phyloP scores from a whole-genome alignment of 1,140 invertebrate species.

The Mercenaria mercenaria region DNA sequence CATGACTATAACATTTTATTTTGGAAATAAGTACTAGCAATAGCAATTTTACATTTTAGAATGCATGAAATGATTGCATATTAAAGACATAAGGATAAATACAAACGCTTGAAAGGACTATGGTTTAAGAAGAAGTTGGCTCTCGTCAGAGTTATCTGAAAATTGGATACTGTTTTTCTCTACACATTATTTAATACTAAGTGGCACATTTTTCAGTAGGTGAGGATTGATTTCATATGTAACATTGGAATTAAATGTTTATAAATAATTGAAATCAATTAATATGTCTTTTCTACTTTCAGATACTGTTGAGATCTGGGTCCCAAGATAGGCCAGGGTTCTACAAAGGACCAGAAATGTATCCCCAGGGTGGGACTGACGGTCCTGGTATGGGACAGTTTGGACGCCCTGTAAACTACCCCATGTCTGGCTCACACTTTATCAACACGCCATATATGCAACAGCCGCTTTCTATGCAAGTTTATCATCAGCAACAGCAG shows the following conservation, averaged over 20 bases:
- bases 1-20: neutral
- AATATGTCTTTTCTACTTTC: conserved; percentile 43
- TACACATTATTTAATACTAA: too few relatives aligned
- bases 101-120: too few relatives aligned
- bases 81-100: too few relatives aligned
- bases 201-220: too few relatives aligned
- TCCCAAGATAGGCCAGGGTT: conserved; percentile 32
- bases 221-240: too few relatives aligned
- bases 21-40: neutral
- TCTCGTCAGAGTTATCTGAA: too few relatives aligned
- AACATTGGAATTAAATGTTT: too few relatives aligned
- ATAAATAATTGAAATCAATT: too few relatives aligned
- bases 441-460: conserved; percentile 62
- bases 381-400: conserved; percentile 47
- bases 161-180: too few relatives aligned
- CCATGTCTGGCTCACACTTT: conserved; percentile 47
- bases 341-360: conserved; percentile 24
- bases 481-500: conserved; percentile 65
- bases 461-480: conserved; percentile 55
- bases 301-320: conserved; percentile 51
- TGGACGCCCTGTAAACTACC: conserved; percentile 25
- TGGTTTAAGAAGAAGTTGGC: too few relatives aligned
- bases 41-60: too few relatives aligned
- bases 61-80: too few relatives aligned
- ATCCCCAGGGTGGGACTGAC: conserved; percentile 42